Evolutionary conservation across 1,140 invertebrate species (phyloP), one percentile per base, ranked within the genome.

Genomic region (Lasioglossum baleicum): DNA sequence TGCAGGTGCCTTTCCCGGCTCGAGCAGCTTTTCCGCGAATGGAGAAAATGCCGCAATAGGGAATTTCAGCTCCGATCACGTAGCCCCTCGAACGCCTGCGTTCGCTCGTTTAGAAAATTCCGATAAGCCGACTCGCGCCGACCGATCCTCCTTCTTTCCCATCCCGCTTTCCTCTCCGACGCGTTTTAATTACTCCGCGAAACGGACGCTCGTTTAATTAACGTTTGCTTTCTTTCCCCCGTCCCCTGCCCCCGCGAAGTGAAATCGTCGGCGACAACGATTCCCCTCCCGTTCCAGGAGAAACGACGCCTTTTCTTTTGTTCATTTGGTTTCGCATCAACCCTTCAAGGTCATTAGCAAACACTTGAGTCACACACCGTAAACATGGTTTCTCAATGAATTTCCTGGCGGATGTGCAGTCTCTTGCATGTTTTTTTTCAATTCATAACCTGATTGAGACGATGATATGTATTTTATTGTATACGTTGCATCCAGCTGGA

Each of bases 1-100:
- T 87, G 87, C 84, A 90, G 87, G 82, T 86, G 85, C 87, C 88
- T 89, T 90, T 90, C 70, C 17, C 40, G 56, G 69, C 11, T 35
- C 35, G n/a, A 76, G 20, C 56, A 70, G 72, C 74, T 31, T 48
- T 77, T 31, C 76, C 82, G 80, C 82, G 79, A 81, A 87, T 81
- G 87, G 84, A 82, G 83, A 83, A 89, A n/a, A 81, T 80, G 82
- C 83, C 80, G 80, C 84, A 87, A 84, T 86, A 83, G 82, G 80
- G 86, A 86, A 90, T 90, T 90, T 90, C 77, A 67, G 83, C 85
- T 90, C 87, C 71, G 82, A 82, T 90, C 87, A 89, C 87, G 87
- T 89, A 64, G 44, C 42, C 48, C 13, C 56, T 31, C 20, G 75
- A 76, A 51, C 53, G 44, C 44, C 13, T 48, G 69, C 63, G 51